Conservation (phyloP, 2,113 vertebrate species). For the Copsychus sechellarum region DNA sequence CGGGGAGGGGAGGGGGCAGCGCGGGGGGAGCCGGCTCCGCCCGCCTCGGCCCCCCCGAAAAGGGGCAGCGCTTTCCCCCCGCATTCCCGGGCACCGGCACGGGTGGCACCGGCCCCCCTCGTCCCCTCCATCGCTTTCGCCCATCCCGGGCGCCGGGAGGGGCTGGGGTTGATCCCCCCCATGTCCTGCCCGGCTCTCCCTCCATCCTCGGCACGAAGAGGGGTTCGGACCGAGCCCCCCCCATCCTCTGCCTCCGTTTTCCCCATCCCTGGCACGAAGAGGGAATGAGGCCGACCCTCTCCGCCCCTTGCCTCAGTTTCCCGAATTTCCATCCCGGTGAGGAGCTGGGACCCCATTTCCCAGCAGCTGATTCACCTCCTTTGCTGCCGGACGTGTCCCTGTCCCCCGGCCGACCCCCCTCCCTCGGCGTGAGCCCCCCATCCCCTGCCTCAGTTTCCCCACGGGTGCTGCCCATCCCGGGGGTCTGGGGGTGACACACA, state of each 20-base stretch:
- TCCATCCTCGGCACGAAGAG: too few relatives aligned
- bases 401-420: background rate
- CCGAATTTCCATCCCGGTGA: background rate
- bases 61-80: background rate
- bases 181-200: background rate
- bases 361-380: too few relatives aligned
- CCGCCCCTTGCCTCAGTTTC: background rate
- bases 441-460: background rate
- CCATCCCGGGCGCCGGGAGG: background rate
- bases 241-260: background rate
- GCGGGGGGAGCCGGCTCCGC: background rate
- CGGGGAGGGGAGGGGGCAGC: too few relatives aligned
- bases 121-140: background rate
- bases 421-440: accelerated
- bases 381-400: accelerated
- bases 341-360: background rate
- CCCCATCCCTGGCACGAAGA: too few relatives aligned
- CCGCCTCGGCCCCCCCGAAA: background rate
- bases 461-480: background rate
- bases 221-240: background rate
- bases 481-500: background rate
- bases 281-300: background rate
- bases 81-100: background rate
- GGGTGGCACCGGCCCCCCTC: background rate
- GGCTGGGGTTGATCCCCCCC: background rate